These are phyloP conservation scores for Chymomyza amoena DNA, from an alignment of 2,888 invertebrate species.

Conservation along the genomic window DNA sequence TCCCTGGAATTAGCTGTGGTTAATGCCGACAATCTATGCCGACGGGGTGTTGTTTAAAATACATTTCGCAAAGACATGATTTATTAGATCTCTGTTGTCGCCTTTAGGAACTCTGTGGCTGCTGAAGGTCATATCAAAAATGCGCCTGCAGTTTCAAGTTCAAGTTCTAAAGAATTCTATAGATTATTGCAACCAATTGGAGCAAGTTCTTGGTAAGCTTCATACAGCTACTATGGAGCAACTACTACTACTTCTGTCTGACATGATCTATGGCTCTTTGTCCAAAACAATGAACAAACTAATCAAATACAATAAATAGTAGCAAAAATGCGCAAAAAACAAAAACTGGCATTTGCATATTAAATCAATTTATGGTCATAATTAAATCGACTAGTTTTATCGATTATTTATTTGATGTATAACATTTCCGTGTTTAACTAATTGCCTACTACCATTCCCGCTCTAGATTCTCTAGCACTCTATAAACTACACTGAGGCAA, in stretches of 20 bases:
- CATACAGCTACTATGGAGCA: too few species aligned
- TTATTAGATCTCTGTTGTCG: constrained; percentile 44
- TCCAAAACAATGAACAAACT: constrained; percentile 29
- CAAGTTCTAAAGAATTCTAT: constrained; percentile 5
- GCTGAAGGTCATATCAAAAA: constrained; percentile 19
- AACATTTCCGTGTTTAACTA: constrained; percentile 57
- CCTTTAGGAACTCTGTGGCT: constrained; percentile 19
- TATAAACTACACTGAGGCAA: not conserved
- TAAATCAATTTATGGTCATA: constrained; percentile 59
- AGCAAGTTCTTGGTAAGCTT: constrained; percentile 43
- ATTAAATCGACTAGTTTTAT: constrained; percentile 66
- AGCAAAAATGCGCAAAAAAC: constrained; percentile 12
- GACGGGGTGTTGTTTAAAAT: constrained; percentile 48
- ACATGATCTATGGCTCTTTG: constrained; percentile 17
- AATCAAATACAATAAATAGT: constrained; percentile 16
- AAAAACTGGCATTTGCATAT: constrained; percentile 53
- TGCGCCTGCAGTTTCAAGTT: constrained; percentile 26
- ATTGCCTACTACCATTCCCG: constrained; percentile 7
- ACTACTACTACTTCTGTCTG: not conserved
- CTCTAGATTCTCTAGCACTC: not conserved
- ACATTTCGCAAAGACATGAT: constrained; percentile 45
- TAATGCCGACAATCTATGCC: constrained; percentile 41
- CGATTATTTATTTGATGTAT: constrained; percentile 46
- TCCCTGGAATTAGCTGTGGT: constrained; percentile 49
- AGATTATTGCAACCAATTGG: not conserved